Evolutionary conservation across 1,140 invertebrate species (phyloP).

Genomic region (Gonatopus flavifemur): DNA sequence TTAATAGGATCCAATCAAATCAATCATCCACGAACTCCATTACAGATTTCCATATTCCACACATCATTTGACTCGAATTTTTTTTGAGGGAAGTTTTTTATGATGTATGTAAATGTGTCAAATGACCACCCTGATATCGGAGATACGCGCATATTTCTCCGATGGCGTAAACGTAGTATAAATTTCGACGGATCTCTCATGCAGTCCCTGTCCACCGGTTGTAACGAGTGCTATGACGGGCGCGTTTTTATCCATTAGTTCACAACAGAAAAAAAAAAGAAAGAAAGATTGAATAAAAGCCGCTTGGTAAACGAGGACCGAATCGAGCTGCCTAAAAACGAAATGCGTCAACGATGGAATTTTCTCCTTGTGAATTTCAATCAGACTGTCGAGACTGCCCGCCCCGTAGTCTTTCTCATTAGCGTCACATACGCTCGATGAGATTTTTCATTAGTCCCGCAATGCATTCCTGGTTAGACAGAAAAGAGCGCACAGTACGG

Average conservation of each 20-base stretch:
- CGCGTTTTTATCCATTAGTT: background rate
- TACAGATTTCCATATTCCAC: too few species aligned
- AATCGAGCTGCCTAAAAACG: conserved; percentile 18
- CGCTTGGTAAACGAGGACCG: background rate
- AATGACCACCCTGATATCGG: too few species aligned
- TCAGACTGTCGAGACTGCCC: conserved; percentile 27
- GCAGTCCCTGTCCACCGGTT: conserved; percentile 13
- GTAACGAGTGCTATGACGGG: background rate
- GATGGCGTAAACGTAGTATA: conserved; percentile 17
- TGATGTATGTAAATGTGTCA: too few species aligned
- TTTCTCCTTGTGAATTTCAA: conserved; percentile 39
- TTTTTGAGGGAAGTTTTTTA: too few species aligned
- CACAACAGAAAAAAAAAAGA: background rate
- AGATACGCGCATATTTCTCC: conserved; percentile 11
- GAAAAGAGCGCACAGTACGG: too few species aligned
- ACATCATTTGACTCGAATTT: too few species aligned
- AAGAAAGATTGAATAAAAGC: background rate
- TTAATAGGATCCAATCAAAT: too few species aligned
- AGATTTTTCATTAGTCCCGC: conserved; percentile 51
- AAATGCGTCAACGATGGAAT: conserved; percentile 1
- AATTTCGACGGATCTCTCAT: conserved; percentile 24
- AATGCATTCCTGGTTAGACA: conserved; percentile 48
- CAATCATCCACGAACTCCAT: too few species aligned
- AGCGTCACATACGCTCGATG: conserved; percentile 43
- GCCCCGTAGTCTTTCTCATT: conserved; percentile 35